Base-by-base conservation (phyloP, 2,888 invertebrate species). In the Daptonema setosum region DNA sequence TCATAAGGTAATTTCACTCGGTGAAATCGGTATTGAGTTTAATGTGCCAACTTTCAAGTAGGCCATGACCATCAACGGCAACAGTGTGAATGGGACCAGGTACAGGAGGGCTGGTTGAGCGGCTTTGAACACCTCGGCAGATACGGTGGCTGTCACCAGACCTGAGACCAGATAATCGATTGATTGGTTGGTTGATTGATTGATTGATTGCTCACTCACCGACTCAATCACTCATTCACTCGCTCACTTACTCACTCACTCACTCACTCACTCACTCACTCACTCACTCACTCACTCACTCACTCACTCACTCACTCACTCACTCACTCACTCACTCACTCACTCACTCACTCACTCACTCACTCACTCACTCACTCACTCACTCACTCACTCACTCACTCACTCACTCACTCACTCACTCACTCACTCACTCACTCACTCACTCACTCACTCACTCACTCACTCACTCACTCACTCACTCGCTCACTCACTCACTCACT, bases 21-120 rank as follows among this genome's bases (percentile, higher is more conserved):
- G n/a, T n/a, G n/a, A n/a, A n/a, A n/a, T n/a, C n/a, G n/a, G n/a
- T 28, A 14, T 24, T 25, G 22, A 14, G 17, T 8, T 22, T 22
- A 17, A 26, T 14, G 11, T 20, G 30, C 67, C 68, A 74, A 88
- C 90, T 81, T 90, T 91, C 65, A 93, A 79, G 75, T 93, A 93
- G 63, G 93, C 93, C 91, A 93, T 93, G 64, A 90, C 86, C 67
- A 93, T 80, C 63, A 93, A 79, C 64, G 93, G 93, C 75, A 93
- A 79, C 71, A 93, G 79, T 70, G 91, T 93, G 76, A 93, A 93
- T 70, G 93, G 93, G 72, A 93, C 93, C 70, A 93, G 80, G 78
- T 93, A 93, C 59, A 93, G 80, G 67, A 93, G 80, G 64, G 93
- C 93, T 61, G 93, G 93, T 75, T 93, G 93, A 62, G 93, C 91